Evolutionary conservation across 1,140 invertebrate species (phyloP).

Genomic region (Diprion similis): DNA sequence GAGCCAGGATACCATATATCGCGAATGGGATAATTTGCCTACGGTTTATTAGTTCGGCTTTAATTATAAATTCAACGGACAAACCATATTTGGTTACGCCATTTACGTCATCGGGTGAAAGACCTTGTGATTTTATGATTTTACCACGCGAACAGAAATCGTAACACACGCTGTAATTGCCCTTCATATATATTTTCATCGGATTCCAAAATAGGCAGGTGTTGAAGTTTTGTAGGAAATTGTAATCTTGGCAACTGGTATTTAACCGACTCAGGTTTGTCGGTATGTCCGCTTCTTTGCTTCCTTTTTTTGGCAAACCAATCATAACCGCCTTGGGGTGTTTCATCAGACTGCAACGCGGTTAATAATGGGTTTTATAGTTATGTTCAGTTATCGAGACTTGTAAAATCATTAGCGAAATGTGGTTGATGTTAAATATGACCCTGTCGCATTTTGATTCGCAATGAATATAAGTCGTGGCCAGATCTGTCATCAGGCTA

Average conservation of each 20-base stretch:
- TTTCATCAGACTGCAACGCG: background rate
- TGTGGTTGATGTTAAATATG: background rate
- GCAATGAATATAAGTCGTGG: no score
- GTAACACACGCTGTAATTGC: no score
- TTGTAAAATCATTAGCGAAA: background rate
- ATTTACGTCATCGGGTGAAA: no score
- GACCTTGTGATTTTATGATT: no score
- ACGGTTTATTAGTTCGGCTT: background rate
- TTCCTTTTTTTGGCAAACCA: background rate
- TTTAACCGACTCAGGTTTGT: no score
- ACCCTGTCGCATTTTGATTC: background rate
- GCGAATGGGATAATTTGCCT: background rate
- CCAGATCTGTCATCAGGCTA: no score
- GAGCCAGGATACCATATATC: background rate
- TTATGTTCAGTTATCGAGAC: background rate
- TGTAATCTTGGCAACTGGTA: no score
- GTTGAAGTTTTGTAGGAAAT: no score
- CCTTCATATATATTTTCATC: no score
- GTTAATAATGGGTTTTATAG: background rate
- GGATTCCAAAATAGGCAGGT: no score
- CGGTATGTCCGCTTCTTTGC: background rate
- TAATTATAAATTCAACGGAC: conserved; percentile 1
- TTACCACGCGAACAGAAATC: no score
- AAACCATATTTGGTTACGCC: background rate
- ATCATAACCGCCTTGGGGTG: background rate